Base-by-base conservation (phyloP, 2,113 vertebrate species). In the Antigone vipio region DNA sequence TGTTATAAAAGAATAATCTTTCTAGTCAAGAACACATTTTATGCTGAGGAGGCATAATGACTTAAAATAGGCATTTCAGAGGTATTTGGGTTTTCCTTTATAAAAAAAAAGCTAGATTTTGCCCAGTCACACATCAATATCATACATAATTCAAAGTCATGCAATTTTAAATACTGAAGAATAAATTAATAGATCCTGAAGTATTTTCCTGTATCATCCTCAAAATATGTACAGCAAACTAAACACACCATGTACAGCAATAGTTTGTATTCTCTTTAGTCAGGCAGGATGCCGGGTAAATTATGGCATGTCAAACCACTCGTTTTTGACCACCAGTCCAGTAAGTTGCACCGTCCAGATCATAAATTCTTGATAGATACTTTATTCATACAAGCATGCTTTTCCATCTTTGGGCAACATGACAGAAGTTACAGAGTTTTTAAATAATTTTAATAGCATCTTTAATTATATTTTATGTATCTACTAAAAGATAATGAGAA, bases 141-240 rank as follows among this genome's bases (percentile, higher is more conserved):
- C 9, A 2, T 38, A 77, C 44, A 26, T 49, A 75, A 81, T 52
- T 52, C 21, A 66, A 68, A 55, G 12, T 30, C 26, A 30, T 27
- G 15, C 0, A 0, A 22, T 53, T 80, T 75, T 44, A 92, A 76
- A 49, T 72, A 72, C 0, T 1, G 1, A 84, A 75, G 15, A 22
- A 77, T 34, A 78, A 50, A 63, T 56, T 77, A 42, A 0, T 56
- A 84, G 85, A 4, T 56, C 42, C 50, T 77, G 13, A 78, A 71
- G 22, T 72, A 85, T 66, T 38, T 66, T 45, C 35, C 27, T 34
- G 35, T 38, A 29, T 23, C 50, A 66, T 45, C 35, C 3, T 64
- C 38, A 30, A 81, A 64, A 56, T 26, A 69, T 2, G 11, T 35
- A 58, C 22, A 79, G 49, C 14, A 64, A 44, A 75, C 21, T 49